Evolutionary conservation across 2,888 invertebrate species (phyloP).

Genomic region (Erebia epiphron): DNA sequence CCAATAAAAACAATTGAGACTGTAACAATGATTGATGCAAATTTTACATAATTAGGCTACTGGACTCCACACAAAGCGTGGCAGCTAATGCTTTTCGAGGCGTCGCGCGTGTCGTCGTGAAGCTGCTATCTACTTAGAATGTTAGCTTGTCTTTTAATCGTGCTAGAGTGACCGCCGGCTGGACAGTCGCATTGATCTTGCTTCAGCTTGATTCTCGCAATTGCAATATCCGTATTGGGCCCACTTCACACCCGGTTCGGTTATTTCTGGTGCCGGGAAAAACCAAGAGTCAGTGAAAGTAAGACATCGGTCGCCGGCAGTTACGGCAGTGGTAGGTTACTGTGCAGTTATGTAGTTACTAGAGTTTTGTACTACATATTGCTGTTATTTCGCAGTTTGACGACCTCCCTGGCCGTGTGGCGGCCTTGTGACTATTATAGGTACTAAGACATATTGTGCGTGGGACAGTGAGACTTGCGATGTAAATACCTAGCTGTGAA

Average conservation of each 20-base stretch:
- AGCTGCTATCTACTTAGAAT: no score
- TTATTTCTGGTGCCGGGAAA: constrained; percentile 22
- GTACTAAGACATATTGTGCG: not conserved
- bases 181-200: not conserved
- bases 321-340: not conserved
- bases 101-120: no score
- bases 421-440: constrained; percentile 1
- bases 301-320: constrained; percentile 5
- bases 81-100: no score
- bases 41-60: no score
- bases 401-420: not conserved
- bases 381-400: constrained; percentile 6
- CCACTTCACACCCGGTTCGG: not conserved
- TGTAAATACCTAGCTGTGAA: not conserved
- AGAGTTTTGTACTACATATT: not conserved
- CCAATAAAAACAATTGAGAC: no score
- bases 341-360: not conserved
- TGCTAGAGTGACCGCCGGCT: not conserved
- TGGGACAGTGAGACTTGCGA: not conserved
- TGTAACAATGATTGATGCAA: no score
- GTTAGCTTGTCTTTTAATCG: no score
- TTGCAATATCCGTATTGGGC: constrained; percentile 2
- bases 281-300: constrained; percentile 37
- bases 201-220: not conserved
- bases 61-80: no score